phyloP scores from a whole-genome alignment of 1,140 invertebrate genomes.

The Lordiphosa stackelbergi region DNA sequence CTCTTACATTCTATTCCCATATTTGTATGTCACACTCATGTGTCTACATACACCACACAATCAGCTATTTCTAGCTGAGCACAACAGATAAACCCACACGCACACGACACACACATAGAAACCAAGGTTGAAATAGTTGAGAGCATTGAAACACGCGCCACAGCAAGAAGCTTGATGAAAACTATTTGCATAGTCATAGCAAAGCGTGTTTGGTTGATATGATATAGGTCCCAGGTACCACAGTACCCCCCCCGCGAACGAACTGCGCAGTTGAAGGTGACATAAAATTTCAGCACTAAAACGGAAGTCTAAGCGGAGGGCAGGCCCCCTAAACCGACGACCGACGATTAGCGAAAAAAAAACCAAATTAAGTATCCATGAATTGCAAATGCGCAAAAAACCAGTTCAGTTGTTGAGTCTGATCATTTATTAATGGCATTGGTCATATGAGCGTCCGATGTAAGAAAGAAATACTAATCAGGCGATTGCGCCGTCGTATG shows the following conservation, averaged over 20 bases:
- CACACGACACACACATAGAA: constrained; percentile 31
- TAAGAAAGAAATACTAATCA: too few species aligned
- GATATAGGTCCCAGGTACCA: too few species aligned
- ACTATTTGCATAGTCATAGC: too few species aligned
- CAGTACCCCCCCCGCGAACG: neutral
- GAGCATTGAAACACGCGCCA: constrained; percentile 40
- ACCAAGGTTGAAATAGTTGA: constrained; percentile 71
- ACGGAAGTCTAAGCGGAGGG: constrained; percentile 10
- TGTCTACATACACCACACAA: constrained; percentile 8
- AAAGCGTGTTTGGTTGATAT: too few species aligned
- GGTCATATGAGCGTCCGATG: too few species aligned
- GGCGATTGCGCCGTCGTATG: too few species aligned
- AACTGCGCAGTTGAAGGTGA: constrained; percentile 25
- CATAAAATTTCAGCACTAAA: constrained; percentile 1
- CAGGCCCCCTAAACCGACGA: constrained; percentile 12
- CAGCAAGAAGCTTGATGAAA: too few species aligned
- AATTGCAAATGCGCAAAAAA: constrained; percentile 1
- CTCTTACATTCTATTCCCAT: constrained; percentile 6
- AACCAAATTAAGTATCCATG: neutral
- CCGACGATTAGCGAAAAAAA: constrained; percentile 17
- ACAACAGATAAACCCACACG: constrained; percentile 37
- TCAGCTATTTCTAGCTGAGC: constrained; percentile 20
- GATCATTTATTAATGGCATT: too few species aligned
- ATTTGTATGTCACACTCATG: constrained; percentile 2
- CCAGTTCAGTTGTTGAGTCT: too few species aligned